Evolutionary conservation across 1,140 invertebrate species (phyloP).

Genomic region (Hylaeus anthracinus): DNA sequence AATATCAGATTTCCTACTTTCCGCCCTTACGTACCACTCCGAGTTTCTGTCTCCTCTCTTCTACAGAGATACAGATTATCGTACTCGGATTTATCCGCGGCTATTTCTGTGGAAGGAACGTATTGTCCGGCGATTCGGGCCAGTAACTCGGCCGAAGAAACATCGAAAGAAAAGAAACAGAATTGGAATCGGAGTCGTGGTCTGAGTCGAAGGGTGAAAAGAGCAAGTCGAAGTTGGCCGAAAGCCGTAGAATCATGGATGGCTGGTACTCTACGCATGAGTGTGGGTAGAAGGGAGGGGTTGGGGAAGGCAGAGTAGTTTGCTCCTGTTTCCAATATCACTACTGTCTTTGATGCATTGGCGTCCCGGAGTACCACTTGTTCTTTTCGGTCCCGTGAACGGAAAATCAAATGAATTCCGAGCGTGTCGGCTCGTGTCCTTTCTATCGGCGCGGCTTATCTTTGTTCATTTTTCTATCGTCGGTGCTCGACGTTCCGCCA

Average conservation of each 20-base stretch:
- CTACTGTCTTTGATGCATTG: conserved; percentile 69
- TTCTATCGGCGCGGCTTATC: conserved; percentile 31
- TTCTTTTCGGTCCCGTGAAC: conserved; percentile 55
- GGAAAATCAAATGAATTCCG: conserved; percentile 57
- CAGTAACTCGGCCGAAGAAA: background rate
- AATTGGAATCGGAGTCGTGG: conserved; percentile 3
- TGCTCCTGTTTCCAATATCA: conserved; percentile 70
- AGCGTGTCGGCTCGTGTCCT: conserved; percentile 34
- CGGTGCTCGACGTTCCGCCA: background rate
- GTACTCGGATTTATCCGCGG: too few species aligned
- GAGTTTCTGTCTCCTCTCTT: too few species aligned
- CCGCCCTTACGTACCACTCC: too few species aligned
- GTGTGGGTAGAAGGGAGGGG: background rate
- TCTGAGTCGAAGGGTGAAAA: conserved; percentile 40
- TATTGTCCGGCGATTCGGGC: background rate
- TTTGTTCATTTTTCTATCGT: conserved; percentile 33
- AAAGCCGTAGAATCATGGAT: conserved; percentile 53
- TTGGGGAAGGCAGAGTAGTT: conserved; percentile 46
- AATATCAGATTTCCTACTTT: too few species aligned
- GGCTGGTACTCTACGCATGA: background rate
- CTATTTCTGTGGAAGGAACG: background rate
- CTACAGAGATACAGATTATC: too few species aligned
- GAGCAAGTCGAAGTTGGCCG: conserved; percentile 53
- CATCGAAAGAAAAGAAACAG: conserved; percentile 11
- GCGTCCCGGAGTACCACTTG: conserved; percentile 63